phyloP scores from a whole-genome alignment of 2,113 vertebrate genomes.

The Columba janthina region DNA sequence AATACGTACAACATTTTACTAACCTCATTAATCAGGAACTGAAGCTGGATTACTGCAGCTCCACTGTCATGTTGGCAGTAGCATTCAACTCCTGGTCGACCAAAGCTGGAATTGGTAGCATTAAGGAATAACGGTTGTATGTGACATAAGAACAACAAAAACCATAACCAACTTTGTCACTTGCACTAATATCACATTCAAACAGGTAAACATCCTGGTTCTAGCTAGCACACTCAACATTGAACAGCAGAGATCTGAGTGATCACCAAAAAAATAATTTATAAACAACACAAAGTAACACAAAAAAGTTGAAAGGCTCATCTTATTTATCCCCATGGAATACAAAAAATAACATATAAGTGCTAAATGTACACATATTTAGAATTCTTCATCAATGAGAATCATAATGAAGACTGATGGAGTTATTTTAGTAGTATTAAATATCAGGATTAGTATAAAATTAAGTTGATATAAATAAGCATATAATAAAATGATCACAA shows the following conservation, averaged over 20 bases:
- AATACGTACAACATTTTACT: constrained; percentile 53
- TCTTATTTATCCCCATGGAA: not conserved
- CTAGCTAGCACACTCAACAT: not conserved
- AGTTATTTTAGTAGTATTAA: not conserved
- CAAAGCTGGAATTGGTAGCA: constrained; percentile 83
- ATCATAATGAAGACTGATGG: not conserved
- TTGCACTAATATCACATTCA: not conserved
- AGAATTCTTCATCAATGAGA: not conserved
- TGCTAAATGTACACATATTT: not conserved
- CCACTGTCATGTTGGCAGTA: constrained; percentile 97
- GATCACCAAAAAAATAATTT: not conserved
- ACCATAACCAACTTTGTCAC: not conserved
- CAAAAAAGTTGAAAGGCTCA: not conserved
- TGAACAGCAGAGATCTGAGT: not conserved
- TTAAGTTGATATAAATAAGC: not conserved
- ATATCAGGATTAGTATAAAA: not conserved
- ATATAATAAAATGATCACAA: not conserved
- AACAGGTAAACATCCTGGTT: not conserved
- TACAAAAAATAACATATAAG: fast-evolving
- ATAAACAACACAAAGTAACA: not conserved
- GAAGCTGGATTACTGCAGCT: constrained; percentile 95
- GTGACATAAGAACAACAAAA: not conserved
- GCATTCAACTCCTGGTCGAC: constrained; percentile 96
- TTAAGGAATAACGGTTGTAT: constrained; percentile 81
- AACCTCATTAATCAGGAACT: constrained; percentile 99